These are phyloP conservation scores for Brachypterus glaber DNA, from an alignment of 2,888 invertebrate species.

Conservation along the genomic window DNA sequence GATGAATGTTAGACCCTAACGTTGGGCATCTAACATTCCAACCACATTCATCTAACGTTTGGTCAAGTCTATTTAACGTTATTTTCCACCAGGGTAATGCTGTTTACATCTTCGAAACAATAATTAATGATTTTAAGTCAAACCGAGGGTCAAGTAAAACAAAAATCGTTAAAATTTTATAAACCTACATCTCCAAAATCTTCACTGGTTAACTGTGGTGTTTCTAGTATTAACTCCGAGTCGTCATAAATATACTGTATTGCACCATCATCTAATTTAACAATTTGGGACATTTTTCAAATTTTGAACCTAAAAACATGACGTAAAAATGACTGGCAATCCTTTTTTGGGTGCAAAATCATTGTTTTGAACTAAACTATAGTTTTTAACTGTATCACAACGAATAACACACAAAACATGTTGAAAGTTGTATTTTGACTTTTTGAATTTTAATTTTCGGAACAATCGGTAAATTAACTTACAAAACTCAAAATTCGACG, in stretches of 20 bases:
- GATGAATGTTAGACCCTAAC: no score
- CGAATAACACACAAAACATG: conserved; percentile 10
- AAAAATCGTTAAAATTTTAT: neutral
- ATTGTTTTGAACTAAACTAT: no score
- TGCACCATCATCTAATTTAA: conserved; percentile 12
- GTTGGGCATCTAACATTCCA: no score
- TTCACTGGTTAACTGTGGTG: conserved; percentile 14
- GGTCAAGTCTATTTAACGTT: no score
- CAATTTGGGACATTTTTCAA: conserved; percentile 17
- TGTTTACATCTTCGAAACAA: neutral
- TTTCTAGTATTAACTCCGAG: conserved; percentile 16
- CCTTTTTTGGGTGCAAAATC: neutral
- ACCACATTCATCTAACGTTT: no score
- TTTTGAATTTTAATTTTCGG: conserved; percentile 18
- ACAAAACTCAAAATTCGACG: conserved; percentile 14
- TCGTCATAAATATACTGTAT: conserved; percentile 19
- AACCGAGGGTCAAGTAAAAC: neutral
- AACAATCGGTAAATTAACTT: conserved; percentile 29
- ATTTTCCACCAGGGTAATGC: no score
- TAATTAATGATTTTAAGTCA: neutral
- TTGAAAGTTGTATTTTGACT: conserved; percentile 7
- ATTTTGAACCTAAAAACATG: neutral
- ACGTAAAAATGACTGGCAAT: neutral
- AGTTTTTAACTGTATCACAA: neutral
- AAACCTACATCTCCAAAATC: conserved; percentile 19